phyloP scores from a whole-genome alignment of 2,113 vertebrate species.

The Capra hircus region DNA sequence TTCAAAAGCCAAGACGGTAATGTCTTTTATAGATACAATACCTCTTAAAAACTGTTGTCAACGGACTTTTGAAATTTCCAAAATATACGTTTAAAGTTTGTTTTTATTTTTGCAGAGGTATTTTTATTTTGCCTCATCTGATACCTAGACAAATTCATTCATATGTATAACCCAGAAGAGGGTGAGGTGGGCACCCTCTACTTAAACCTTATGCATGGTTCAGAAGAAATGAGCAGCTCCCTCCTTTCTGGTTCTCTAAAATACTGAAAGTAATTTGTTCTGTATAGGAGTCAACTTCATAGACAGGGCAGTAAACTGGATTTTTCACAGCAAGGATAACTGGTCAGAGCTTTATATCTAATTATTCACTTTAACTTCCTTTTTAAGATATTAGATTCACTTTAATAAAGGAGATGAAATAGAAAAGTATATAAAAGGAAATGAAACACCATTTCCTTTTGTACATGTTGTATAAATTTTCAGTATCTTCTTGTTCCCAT shows the following conservation, averaged over 20 bases:
- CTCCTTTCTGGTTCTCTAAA: background rate
- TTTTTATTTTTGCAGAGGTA: background rate
- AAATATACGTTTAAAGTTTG: background rate
- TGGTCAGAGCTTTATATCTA: background rate
- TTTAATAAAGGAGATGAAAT: background rate
- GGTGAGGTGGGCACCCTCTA: background rate
- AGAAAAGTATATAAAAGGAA: background rate
- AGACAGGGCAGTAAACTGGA: background rate
- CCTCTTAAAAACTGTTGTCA: background rate
- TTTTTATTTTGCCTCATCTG: background rate
- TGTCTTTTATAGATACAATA: background rate
- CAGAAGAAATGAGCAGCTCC: background rate
- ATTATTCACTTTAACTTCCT: background rate
- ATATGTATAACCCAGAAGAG: background rate
- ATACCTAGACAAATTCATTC: background rate
- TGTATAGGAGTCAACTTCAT: background rate
- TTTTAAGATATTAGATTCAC: background rate
- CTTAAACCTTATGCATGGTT: background rate
- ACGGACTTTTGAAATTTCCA: background rate
- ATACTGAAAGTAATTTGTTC: background rate
- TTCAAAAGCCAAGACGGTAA: background rate
- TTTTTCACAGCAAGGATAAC: background rate
- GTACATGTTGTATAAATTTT: background rate
- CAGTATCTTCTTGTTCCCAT: background rate
- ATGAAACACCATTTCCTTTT: background rate